Evolutionary conservation across 2,113 vertebrate genomes (phyloP).

Genomic region (Bubalus kerabau): DNA sequence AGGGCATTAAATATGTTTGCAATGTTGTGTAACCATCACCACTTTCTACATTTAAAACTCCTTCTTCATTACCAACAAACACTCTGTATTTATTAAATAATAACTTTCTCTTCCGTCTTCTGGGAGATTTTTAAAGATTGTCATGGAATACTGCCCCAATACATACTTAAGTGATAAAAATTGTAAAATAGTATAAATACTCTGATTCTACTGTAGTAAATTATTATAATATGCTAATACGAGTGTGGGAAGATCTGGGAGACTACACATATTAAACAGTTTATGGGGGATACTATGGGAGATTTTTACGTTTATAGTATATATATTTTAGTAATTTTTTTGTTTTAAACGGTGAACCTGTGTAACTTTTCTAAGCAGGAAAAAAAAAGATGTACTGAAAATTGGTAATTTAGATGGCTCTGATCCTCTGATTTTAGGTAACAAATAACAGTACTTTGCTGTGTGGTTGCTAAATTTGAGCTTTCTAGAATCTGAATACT

Average conservation of each 20-base stretch:
- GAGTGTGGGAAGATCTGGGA: background rate
- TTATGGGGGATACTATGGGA: background rate
- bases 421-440: background rate
- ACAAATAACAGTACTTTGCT: background rate
- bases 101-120: background rate
- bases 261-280: background rate
- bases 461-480: slow-evolving; percentile 8
- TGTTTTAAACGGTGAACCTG: background rate
- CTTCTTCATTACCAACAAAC: background rate
- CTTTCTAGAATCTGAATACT: background rate
- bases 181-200: background rate
- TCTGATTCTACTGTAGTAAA: background rate
- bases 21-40: background rate
- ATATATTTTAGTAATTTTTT: slow-evolving; percentile 3
- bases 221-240: background rate
- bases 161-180: background rate
- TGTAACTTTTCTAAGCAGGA: slow-evolving; percentile 1
- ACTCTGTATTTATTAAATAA: background rate
- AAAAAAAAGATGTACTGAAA: background rate
- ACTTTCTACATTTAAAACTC: background rate
- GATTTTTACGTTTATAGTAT: background rate
- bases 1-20: background rate
- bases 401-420: slow-evolving; percentile 9
- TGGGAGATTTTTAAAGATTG: background rate
- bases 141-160: background rate